Evolutionary conservation across 2,113 vertebrate genomes (phyloP).

Genomic region (Burhinus bistriatus): DNA sequence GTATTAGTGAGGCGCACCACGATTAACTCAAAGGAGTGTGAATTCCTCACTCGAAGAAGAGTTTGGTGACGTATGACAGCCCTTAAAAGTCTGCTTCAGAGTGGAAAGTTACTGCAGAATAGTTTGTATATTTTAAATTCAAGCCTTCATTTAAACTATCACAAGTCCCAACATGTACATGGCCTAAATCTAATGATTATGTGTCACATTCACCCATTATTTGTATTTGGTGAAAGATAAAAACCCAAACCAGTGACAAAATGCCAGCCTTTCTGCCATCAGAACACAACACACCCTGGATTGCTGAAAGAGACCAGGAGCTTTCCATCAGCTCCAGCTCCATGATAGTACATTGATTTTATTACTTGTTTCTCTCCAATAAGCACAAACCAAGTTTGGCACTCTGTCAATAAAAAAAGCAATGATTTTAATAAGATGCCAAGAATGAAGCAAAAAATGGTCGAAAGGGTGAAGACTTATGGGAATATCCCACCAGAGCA

Average conservation of each 20-base stretch:
- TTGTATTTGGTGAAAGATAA: background rate
- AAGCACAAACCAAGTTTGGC: background rate
- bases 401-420: background rate
- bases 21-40: background rate
- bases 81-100: background rate
- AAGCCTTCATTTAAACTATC: background rate
- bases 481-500: background rate
- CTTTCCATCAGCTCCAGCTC: background rate
- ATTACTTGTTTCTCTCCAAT: background rate
- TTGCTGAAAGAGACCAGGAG: background rate
- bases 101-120: background rate
- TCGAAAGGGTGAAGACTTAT: background rate
- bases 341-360: background rate
- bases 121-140: background rate
- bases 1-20: background rate
- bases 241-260: background rate
- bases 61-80: background rate
- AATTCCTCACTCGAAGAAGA: background rate
- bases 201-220: background rate
- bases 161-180: accelerated
- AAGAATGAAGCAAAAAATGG: background rate
- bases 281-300: background rate
- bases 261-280: background rate
- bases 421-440: background rate
- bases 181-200: background rate